Conservation (phyloP, 64 coral and sea anemone species). For the Porites australiensis region DNA sequence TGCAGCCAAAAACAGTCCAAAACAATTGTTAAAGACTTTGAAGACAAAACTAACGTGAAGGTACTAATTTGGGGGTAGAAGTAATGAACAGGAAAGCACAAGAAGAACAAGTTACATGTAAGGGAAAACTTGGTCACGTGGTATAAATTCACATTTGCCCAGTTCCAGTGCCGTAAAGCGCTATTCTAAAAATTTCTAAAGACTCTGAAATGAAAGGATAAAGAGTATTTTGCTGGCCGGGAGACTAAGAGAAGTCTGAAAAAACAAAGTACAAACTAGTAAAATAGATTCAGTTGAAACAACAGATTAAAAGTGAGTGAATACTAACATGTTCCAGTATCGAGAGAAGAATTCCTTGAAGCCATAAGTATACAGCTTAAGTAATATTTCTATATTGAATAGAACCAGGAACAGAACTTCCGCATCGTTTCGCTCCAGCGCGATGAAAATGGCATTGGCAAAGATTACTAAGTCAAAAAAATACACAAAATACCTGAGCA, state of each 20-base stretch:
- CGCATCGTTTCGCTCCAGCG: constrained; percentile 69
- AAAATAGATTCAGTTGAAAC: neutral
- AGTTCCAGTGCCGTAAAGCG: no score
- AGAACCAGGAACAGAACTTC: constrained; percentile 83
- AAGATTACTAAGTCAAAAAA: constrained; percentile 98
- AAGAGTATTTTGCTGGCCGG: no score
- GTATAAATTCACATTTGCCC: no score
- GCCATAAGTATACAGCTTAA: constrained; percentile 93
- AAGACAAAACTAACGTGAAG: no score
- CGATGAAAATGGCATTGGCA: constrained; percentile 95
- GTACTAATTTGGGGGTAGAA: no score
- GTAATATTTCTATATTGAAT: constrained; percentile 90
- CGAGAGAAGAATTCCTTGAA: constrained; percentile 79
- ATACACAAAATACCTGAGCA: constrained; percentile 92
- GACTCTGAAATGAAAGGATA: no score
- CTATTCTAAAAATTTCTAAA: no score
- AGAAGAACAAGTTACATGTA: no score
- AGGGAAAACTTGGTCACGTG: no score
- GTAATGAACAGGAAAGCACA: no score
- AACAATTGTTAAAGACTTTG: no score
- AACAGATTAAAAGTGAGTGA: neutral
- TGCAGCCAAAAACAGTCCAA: no score
- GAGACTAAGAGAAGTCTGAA: neutral
- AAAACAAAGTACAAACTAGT: neutral
- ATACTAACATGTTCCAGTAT: constrained; percentile 95